Base-by-base conservation (phyloP, 2,113 vertebrate genomes). In the Lophura nycthemera region DNA sequence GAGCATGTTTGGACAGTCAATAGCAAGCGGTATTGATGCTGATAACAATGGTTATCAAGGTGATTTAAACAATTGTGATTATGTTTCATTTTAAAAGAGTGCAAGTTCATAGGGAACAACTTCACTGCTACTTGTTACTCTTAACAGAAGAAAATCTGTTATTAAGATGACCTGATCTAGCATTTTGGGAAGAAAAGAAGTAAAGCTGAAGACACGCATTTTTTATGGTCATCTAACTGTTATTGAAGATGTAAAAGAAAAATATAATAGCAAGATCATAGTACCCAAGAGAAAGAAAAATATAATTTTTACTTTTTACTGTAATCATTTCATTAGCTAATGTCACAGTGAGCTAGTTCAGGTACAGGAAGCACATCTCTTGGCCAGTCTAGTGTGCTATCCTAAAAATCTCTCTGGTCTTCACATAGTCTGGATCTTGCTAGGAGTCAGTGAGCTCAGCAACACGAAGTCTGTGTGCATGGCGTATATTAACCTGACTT, bases 21-120 rank as follows among this genome's bases (percentile, higher is more conserved):
- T 99, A 94, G 98, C 98, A 70, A 98, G 98, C 67, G 97, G 97
- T 90, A 94, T 99, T 40, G 98, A 99, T 96, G 97, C 97, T 83
- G 98, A 99, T 96, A 96, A 97, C 88, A 99, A 99, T 95, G 98
- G 98, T 48, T 99, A 98, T 97, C 88, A 98, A 96, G 98, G 98
- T 99, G 82, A 97, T 95, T 93, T 67, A 89, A 95, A 67, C 43
- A 60, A 29, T 48, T 79, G 18, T 50, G 32, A 52, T n/a, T 63
- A 27, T 72, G 96, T 95, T 61, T 59, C 36, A 50, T 74, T 59
- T 61, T 61, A 10, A 71, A 56, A 48, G 2, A 73, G n/a, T 13
- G 65, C 36, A 70, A 43, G 65, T 48, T 63, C 45, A 21, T 9
- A 38, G 21, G 27, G 24, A 83, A 66, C 30, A 83, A 48, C 6